A percentile compares a stretch with the other conserved stretches of the same genome.
Evolutionary conservation across 2,888 invertebrate species (phyloP).

Genomic region (Oscheius sp.): DNA sequence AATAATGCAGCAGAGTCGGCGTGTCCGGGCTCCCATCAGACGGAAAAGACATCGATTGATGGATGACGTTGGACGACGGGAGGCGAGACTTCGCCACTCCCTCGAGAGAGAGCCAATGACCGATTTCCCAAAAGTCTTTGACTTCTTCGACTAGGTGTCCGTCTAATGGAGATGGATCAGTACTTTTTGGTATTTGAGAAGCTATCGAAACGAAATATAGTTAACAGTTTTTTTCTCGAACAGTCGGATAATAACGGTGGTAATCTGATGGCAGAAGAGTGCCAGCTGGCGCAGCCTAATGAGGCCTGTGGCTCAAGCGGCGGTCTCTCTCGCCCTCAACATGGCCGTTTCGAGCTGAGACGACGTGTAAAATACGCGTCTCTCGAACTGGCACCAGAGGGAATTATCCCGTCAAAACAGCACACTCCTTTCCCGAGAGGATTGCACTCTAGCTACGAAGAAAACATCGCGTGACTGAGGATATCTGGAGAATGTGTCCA

Average conservation of each 20-base stretch:
- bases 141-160: too few species aligned
- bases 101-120: not conserved
- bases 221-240: too few species aligned
- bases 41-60: slow-evolving; percentile 23
- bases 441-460: not conserved
- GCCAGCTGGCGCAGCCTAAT: slow-evolving; percentile 19
- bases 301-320: slow-evolving; percentile 11
- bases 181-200: too few species aligned
- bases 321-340: not conserved
- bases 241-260: not conserved
- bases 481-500: not conserved
- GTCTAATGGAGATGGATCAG: too few species aligned
- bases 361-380: too few species aligned
- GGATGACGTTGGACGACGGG: not conserved
- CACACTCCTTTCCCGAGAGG: not conserved
- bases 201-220: too few species aligned
- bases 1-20: slow-evolving; percentile 27
- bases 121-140: not conserved
- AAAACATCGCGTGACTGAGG: slow-evolving; percentile 1
- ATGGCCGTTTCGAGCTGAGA: not conserved
- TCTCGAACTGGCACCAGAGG: not conserved
- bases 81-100: not conserved
- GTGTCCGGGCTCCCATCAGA: slow-evolving; percentile 8
- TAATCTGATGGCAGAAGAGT: slow-evolving; percentile 10
- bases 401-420: slow-evolving; percentile 6